phyloP scores from a whole-genome alignment of 2,888 invertebrate species.

The Anoncus sp. region DNA sequence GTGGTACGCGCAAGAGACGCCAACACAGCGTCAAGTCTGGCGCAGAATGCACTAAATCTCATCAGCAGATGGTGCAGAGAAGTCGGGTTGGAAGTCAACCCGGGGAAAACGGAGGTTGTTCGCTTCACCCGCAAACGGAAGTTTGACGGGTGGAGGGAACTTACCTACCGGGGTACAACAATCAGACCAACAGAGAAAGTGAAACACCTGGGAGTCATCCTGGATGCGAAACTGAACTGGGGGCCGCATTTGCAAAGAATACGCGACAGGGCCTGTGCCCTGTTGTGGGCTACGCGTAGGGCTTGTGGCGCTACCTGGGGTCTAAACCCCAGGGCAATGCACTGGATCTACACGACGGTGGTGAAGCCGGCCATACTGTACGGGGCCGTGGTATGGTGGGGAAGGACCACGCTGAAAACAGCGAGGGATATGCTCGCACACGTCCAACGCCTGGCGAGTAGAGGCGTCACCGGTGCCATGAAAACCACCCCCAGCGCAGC shows the following conservation, averaged over 20 bases:
- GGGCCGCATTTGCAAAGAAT: too few species aligned
- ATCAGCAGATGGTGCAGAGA: not conserved
- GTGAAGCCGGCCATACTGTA: conserved; percentile 40
- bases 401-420: conserved; percentile 21
- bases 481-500: conserved; percentile 29
- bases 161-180: too few species aligned
- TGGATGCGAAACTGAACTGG: too few species aligned
- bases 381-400: conserved; percentile 46
- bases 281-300: too few species aligned
- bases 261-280: too few species aligned
- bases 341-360: conserved; percentile 57
- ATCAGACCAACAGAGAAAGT: too few species aligned
- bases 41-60: not conserved
- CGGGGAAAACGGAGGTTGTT: not conserved
- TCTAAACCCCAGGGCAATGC: conserved; percentile 42
- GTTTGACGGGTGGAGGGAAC: not conserved
- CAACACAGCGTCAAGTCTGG: not conserved
- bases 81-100: not conserved
- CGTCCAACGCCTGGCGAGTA: conserved; percentile 42
- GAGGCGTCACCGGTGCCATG: conserved; percentile 53
- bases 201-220: too few species aligned
- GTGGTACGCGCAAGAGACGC: conserved; percentile 3
- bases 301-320: conserved; percentile 47
- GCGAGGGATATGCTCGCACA: conserved; percentile 33
- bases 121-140: not conserved